phyloP scores from a whole-genome alignment of 2,113 vertebrate genomes.

The Marmota flaviventris region DNA sequence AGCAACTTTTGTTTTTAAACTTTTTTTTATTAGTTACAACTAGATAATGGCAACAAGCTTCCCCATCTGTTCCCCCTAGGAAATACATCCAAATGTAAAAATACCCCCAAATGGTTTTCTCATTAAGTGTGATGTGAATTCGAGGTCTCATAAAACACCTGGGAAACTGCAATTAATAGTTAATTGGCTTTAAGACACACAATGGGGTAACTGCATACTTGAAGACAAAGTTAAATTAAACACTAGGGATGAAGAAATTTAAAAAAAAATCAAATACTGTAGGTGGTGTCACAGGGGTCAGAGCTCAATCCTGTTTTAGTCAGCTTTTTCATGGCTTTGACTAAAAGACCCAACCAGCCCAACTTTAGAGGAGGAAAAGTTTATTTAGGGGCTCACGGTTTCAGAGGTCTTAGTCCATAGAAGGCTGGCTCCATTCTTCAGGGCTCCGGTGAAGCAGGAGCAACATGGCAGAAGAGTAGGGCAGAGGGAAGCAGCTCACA shows the following conservation, averaged over 20 bases:
- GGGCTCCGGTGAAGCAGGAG: too few species aligned
- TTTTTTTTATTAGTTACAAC: constrained; percentile 12
- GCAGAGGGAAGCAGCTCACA: too few species aligned
- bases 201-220: background rate
- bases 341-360: too few species aligned
- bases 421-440: too few species aligned
- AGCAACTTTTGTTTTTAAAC: background rate
- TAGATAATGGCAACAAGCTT: background rate
- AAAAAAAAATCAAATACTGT: background rate
- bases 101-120: background rate
- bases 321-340: too few species aligned
- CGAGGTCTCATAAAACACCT: background rate
- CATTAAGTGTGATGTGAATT: background rate
- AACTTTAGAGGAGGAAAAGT: too few species aligned
- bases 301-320: background rate
- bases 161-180: background rate
- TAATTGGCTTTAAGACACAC: constrained; percentile 28
- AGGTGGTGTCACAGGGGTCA: background rate
- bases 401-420: too few species aligned
- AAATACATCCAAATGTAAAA: background rate
- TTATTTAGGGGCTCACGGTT: too few species aligned
- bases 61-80: background rate
- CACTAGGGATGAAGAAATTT: background rate
- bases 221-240: constrained; percentile 37
- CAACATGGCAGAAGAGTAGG: too few species aligned